phyloP scores from a whole-genome alignment of 2,888 invertebrate species.

The Rhopalosiphum nymphaeae region DNA sequence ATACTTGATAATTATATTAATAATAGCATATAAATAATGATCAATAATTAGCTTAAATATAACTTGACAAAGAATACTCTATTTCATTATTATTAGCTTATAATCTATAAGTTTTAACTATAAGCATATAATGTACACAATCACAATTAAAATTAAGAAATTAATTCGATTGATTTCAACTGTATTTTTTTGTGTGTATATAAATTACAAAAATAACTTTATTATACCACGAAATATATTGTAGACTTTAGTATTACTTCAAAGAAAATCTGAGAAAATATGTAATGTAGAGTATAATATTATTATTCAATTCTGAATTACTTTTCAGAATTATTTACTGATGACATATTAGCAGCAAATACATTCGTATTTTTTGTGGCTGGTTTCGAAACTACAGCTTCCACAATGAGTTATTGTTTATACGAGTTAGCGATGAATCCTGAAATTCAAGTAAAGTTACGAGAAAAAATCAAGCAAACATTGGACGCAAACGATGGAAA shows the following conservation, averaged over 20 bases:
- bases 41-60: background rate
- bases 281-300: background rate
- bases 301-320: background rate
- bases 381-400: conserved; percentile 71
- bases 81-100: background rate
- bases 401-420: conserved; percentile 74
- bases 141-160: background rate
- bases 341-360: conserved; percentile 73
- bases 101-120: background rate
- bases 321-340: conserved; percentile 70
- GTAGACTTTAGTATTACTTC: background rate
- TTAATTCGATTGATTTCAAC: background rate
- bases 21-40: background rate
- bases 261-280: background rate
- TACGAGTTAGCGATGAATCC: conserved; percentile 74
- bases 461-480: conserved; percentile 72
- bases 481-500: conserved; percentile 71
- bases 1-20: background rate
- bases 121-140: background rate
- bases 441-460: conserved; percentile 72
- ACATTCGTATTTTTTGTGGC: conserved; percentile 75
- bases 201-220: background rate
- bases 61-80: background rate
- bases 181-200: background rate
- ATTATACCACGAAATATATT: background rate